These are phyloP conservation scores for Trichopoda pennipes DNA, from an alignment of 2,888 invertebrate genomes.

Conservation along the genomic window DNA sequence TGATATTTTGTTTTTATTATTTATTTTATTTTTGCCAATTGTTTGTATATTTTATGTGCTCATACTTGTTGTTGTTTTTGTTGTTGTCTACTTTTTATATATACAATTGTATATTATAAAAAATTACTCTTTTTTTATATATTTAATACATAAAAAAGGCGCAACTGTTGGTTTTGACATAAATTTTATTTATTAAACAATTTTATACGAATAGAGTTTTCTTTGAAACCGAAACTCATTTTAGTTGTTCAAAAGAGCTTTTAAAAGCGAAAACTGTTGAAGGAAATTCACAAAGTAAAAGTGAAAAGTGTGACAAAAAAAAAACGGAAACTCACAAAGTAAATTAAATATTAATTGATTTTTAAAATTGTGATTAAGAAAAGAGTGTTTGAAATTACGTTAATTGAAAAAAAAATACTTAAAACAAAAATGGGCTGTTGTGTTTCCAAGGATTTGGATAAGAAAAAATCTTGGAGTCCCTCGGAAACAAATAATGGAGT, in stretches of 20 bases:
- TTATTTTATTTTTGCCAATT: conserved; percentile 43
- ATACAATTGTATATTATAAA: conserved; percentile 33
- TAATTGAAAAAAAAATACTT: neutral
- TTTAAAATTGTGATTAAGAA: neutral
- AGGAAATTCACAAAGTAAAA: conserved; percentile 13
- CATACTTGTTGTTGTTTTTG: no score
- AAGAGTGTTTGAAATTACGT: no score
- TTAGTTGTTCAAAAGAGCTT: conserved; percentile 61
- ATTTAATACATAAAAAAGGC: conserved; percentile 39
- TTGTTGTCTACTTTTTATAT: neutral
- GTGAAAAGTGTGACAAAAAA: no score
- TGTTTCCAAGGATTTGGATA: conserved; percentile 76
- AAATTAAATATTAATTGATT: neutral
- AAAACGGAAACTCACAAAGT: no score
- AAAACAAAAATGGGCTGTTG: conserved; percentile 75
- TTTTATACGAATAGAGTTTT: conserved; percentile 52
- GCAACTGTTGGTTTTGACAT: conserved; percentile 49
- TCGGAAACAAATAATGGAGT: conserved; percentile 76
- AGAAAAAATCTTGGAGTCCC: conserved; percentile 77
- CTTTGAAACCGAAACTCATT: conserved; percentile 50
- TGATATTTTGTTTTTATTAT: conserved; percentile 29
- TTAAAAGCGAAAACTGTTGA: conserved; percentile 54
- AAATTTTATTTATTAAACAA: conserved; percentile 30
- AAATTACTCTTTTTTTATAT: conserved; percentile 53
- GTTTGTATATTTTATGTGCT: conserved; percentile 1